Conservation (phyloP, 2,113 vertebrate genomes). For the Elaphurus davidianus region DNA sequence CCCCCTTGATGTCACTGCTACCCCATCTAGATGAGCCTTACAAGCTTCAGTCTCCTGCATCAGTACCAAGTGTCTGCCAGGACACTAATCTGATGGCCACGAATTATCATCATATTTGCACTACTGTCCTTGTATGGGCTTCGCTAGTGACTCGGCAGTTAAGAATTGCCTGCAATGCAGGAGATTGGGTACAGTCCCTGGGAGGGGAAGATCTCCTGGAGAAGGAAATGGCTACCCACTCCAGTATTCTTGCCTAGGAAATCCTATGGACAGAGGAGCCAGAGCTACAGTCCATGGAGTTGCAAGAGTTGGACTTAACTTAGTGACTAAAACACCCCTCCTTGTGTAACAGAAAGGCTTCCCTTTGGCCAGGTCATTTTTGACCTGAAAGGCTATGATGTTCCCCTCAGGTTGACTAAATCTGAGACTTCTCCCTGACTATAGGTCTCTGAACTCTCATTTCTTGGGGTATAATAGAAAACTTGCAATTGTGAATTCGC, state of each 20-base stretch:
- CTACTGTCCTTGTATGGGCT: not conserved
- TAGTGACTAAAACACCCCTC: not conserved
- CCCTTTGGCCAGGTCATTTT: not conserved
- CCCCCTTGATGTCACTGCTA: not conserved
- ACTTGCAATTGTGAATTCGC: not conserved
- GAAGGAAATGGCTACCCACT: not conserved
- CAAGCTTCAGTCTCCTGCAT: not conserved
- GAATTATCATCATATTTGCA: not conserved
- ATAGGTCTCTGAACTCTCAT: not conserved
- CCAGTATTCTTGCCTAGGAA: not conserved
- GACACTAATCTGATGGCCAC: not conserved
- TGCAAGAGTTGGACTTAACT: not conserved
- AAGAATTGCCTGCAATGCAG: not conserved
- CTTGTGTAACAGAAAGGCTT: not conserved
- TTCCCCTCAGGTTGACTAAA: not conserved
- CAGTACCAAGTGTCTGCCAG: not conserved
- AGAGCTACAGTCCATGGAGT: not conserved
- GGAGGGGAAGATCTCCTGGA: not conserved
- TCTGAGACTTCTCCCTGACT: not conserved
- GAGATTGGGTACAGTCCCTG: not conserved
- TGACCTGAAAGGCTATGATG: not conserved
- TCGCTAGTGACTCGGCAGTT: accelerated
- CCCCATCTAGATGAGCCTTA: too few species aligned
- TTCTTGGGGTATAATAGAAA: not conserved
- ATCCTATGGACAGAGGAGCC: not conserved